Evolutionary conservation across 2,797 vertebrate species (phyloP).

Genomic region (Stomatorhinus walkeri): DNA sequence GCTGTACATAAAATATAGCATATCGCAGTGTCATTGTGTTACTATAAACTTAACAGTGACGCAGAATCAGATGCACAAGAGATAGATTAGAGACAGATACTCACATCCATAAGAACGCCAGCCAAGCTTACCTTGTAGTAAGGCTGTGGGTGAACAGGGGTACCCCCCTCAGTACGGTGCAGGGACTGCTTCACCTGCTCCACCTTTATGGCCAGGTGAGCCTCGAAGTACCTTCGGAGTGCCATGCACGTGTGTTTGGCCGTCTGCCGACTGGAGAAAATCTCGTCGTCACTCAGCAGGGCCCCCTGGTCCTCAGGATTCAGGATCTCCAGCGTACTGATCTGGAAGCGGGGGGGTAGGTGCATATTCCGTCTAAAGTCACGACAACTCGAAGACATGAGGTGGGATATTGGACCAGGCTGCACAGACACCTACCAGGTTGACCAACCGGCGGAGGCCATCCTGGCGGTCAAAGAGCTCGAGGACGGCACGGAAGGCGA

Average conservation of each 20-base stretch:
- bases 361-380: background rate
- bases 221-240: constrained; percentile 93
- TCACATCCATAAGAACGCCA: background rate
- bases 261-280: constrained; percentile 97
- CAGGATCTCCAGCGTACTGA: constrained; percentile 94
- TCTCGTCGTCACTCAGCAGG: constrained; percentile 93
- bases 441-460: constrained; percentile 90
- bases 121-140: constrained; percentile 81
- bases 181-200: constrained; percentile 97
- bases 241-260: constrained; percentile 99
- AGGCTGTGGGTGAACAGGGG: constrained; percentile 87
- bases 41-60: constrained; percentile 2
- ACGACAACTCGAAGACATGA: background rate
- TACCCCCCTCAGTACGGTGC: constrained; percentile 92
- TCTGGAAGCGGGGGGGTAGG: constrained; percentile 54
- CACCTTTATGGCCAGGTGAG: constrained; percentile 94
- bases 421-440: constrained; percentile 67
- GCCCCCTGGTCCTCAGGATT: constrained; percentile 95
- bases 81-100: background rate
- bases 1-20: too few species aligned
- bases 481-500: constrained; percentile 92
- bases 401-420: background rate
- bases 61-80: background rate
- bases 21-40: too few species aligned
- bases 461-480: constrained; percentile 96